phyloP scores from a whole-genome alignment of 2,888 invertebrate species.

The Pinctada fucata region DNA sequence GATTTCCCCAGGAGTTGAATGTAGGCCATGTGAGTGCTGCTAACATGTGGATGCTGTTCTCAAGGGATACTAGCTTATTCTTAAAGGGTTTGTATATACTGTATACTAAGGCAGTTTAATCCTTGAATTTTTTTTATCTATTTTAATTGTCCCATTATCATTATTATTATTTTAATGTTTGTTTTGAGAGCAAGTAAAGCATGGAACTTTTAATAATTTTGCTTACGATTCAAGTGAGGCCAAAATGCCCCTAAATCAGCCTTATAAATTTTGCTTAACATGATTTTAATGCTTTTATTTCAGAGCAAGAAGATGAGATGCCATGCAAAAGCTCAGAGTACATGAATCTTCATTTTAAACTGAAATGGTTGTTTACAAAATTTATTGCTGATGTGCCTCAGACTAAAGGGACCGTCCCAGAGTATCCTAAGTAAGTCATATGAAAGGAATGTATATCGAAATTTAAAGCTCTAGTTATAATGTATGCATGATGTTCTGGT shows the following conservation, averaged over 20 bases:
- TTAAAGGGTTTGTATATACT: constrained; percentile 88
- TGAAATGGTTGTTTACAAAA: constrained; percentile 98
- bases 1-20: constrained; percentile 97
- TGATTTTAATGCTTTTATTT: no score
- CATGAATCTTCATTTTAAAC: constrained; percentile 99
- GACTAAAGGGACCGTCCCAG: constrained; percentile 97
- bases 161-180: no score
- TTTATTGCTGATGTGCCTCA: constrained; percentile 98
- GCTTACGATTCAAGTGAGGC: no score
- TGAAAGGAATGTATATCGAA: not conserved
- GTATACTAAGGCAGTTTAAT: no score
- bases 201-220: no score
- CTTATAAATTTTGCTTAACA: no score
- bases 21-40: constrained; percentile 98
- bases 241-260: no score
- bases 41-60: constrained; percentile 98
- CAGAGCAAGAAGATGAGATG: constrained; percentile 94
- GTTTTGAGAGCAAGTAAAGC: no score
- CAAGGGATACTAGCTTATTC: constrained; percentile 94
- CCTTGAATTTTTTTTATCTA: no score
- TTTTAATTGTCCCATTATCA: no score
- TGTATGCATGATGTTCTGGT: constrained; percentile 27
- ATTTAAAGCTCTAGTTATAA: not conserved
- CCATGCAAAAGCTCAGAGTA: constrained; percentile 98
- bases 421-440: constrained; percentile 90